phyloP scores from a whole-genome alignment of 2,113 vertebrate genomes.

The Aepyceros melampus region DNA sequence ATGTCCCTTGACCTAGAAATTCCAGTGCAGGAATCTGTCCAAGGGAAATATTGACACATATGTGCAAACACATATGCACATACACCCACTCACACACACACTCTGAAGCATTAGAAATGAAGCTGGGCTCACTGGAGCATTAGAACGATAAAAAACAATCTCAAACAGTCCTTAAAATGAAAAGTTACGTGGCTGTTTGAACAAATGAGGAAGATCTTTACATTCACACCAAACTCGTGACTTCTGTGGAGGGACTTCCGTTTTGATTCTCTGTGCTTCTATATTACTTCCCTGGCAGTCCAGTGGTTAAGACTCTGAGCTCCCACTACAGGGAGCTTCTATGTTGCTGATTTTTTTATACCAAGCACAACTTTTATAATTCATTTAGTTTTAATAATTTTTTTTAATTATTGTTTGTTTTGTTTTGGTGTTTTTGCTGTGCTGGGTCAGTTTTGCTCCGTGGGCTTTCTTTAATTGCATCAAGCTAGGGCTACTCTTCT shows the following conservation, averaged over 20 bases:
- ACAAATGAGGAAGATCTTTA: neutral
- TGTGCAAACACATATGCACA: neutral
- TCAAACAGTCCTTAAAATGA: neutral
- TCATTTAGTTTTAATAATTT: neutral
- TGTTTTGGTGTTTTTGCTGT: neutral
- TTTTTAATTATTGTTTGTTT: neutral
- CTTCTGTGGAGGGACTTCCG: neutral
- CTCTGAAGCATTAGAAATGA: neutral
- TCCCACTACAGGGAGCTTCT: neutral
- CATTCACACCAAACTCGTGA: neutral
- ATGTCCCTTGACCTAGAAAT: neutral
- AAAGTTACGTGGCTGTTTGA: neutral
- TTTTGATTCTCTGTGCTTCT: neutral
- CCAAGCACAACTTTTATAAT: neutral
- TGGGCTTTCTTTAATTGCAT: neutral
- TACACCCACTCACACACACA: neutral
- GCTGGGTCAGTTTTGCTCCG: neutral
- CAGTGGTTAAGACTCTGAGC: neutral
- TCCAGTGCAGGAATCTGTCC: neutral
- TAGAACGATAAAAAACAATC: neutral
- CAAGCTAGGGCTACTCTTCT: neutral
- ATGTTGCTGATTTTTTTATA: neutral
- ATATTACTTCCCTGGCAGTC: neutral
- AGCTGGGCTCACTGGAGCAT: neutral
- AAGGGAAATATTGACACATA: slow-evolving; percentile 5